Percentiles rank a stretch among this genome's conserved stretches.
phyloP scores from a whole-genome alignment of 2,113 vertebrate species.

The Felis chaus region DNA sequence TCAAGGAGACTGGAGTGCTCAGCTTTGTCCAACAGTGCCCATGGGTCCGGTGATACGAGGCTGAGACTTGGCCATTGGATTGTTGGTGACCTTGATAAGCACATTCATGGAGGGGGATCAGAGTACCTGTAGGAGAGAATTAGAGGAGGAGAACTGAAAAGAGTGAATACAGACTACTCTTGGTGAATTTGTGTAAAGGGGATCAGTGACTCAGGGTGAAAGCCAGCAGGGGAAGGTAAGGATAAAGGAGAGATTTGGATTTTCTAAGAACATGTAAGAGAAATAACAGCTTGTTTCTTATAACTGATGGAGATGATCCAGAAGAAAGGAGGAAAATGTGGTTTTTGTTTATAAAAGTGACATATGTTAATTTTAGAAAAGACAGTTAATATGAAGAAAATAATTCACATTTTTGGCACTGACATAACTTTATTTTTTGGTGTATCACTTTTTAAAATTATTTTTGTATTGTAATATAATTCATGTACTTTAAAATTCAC shows the following conservation, averaged over 20 bases:
- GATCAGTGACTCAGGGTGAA: neutral
- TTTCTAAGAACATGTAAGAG: neutral
- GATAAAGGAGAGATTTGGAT: neutral
- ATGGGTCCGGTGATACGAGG: neutral
- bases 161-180: neutral
- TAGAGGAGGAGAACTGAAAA: neutral
- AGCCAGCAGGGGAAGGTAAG: neutral
- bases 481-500: neutral
- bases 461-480: neutral
- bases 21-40: neutral
- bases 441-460: neutral
- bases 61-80: neutral
- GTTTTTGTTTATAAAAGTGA: constrained; percentile 14
- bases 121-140: neutral
- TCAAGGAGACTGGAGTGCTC: neutral
- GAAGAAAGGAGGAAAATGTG: neutral
- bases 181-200: neutral
- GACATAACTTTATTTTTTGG: neutral
- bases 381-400: neutral
- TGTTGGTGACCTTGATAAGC: neutral
- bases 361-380: neutral
- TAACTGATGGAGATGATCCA: neutral
- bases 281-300: neutral
- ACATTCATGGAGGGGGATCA: neutral
- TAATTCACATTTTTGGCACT: neutral